phyloP scores from a whole-genome alignment of 2,113 vertebrate genomes.

The human region DNA sequence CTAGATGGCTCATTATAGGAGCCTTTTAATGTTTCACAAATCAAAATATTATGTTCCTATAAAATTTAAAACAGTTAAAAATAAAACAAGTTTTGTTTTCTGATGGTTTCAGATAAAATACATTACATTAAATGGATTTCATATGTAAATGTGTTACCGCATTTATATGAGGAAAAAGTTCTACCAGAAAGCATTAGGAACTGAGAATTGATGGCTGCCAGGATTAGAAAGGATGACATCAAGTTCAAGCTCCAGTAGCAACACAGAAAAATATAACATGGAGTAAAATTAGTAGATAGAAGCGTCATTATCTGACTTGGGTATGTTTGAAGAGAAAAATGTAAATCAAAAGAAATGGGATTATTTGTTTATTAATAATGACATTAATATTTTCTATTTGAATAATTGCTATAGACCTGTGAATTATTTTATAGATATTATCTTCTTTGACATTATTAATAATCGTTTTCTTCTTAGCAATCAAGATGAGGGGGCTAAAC shows the following conservation, averaged over 20 bases:
- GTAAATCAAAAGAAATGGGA: neutral
- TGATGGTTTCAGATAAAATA: neutral
- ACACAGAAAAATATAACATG: neutral
- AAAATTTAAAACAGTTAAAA: neutral
- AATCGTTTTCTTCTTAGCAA: neutral
- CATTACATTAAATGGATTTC: neutral
- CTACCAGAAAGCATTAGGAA: neutral
- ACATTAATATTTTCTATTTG: conserved; percentile 7
- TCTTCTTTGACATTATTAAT: neutral
- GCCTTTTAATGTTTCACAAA: neutral
- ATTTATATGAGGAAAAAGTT: conserved; percentile 16
- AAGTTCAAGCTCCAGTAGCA: conserved; percentile 62
- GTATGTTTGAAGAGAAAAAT: neutral
- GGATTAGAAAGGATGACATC: conserved; percentile 6
- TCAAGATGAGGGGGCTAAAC: neutral
- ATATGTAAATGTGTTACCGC: neutral
- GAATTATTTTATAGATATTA: neutral
- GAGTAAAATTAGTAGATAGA: neutral
- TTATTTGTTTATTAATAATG: conserved; percentile 25
- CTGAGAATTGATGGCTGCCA: neutral
- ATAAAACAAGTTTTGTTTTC: neutral
- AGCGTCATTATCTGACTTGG: conserved; percentile 18
- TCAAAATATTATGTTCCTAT: neutral
- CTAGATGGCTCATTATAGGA: neutral
- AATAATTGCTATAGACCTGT: neutral